These are phyloP conservation scores for Siniperca obscura DNA, from an alignment of 2,797 vertebrate species.

Conservation along the genomic window DNA sequence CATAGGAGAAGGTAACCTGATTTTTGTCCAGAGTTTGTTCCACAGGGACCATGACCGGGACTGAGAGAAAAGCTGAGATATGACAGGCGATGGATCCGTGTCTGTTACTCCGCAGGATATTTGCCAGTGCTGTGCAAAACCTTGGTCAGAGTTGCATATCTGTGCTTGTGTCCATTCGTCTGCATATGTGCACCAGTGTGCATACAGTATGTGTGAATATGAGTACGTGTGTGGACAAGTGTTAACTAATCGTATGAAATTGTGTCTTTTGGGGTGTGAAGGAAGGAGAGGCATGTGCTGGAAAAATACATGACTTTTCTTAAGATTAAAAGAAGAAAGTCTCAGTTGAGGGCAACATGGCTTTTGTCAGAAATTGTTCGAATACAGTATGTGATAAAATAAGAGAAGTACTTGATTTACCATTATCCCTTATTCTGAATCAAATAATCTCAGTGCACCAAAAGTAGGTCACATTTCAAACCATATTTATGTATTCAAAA, in stretches of 20 bases:
- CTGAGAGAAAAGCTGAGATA: constrained; percentile 17
- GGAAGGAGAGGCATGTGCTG: constrained; percentile 24
- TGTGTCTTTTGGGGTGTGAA: constrained; percentile 20
- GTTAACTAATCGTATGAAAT: background rate
- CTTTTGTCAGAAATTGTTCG: background rate
- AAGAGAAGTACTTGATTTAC: constrained; percentile 22
- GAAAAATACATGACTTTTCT: background rate
- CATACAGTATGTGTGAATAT: constrained; percentile 9
- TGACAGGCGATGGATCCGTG: constrained; percentile 37
- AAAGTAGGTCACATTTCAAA: constrained; percentile 33
- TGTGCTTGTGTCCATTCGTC: constrained; percentile 16
- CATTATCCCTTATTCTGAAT: constrained; percentile 3
- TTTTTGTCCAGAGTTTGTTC: constrained; percentile 36
- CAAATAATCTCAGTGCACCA: constrained; percentile 8
- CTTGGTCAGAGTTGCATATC: background rate
- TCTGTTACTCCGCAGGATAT: constrained; percentile 31
- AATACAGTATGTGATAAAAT: constrained; percentile 1
- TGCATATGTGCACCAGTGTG: constrained; percentile 12
- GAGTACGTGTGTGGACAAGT: background rate
- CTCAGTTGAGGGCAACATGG: background rate
- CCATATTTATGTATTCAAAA: constrained; percentile 10
- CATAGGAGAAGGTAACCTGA: constrained; percentile 6
- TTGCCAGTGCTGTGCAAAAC: constrained; percentile 15
- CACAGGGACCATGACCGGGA: constrained; percentile 16
- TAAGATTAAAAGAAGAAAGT: background rate